Percentiles rank a stretch among this genome's conserved stretches.
Evolutionary conservation across 2,113 vertebrate genomes (phyloP).

Genomic region (Tor tambroides): DNA sequence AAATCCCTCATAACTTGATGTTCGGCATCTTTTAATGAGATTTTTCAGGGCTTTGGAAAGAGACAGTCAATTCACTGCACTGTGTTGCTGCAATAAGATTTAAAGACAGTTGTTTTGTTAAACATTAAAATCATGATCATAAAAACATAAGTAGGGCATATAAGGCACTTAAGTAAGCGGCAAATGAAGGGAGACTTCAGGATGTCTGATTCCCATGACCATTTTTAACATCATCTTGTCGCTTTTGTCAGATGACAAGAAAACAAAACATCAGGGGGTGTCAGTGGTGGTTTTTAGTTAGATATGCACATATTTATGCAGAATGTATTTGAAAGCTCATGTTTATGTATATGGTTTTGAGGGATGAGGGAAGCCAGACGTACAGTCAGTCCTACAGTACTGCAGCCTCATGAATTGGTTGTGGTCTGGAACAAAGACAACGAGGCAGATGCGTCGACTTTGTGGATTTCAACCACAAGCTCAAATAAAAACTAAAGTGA

Average conservation of each 20-base stretch:
- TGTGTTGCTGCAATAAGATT: background rate
- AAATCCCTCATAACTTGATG: background rate
- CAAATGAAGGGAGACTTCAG: background rate
- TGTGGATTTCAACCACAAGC: constrained; percentile 10
- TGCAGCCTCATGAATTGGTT: constrained; percentile 19
- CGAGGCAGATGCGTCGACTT: background rate
- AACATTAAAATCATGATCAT: background rate
- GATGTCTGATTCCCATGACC: background rate
- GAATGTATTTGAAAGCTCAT: constrained; percentile 42
- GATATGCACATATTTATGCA: constrained; percentile 49
- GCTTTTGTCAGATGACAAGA: constrained; percentile 34
- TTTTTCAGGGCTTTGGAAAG: background rate
- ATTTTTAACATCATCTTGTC: constrained; percentile 23
- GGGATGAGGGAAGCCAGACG: background rate
- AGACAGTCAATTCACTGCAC: constrained; percentile 1
- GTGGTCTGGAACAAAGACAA: constrained; percentile 18
- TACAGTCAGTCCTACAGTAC: background rate
- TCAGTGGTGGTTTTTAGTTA: background rate
- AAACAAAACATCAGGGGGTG: background rate
- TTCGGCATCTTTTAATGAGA: constrained; percentile 26
- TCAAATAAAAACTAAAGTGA: background rate
- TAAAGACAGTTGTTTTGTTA: background rate
- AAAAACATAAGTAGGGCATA: background rate
- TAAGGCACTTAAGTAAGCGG: no score
- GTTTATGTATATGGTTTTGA: constrained; percentile 44